Conservation (phyloP, 2,888 invertebrate genomes). For the Sturmia bella region DNA sequence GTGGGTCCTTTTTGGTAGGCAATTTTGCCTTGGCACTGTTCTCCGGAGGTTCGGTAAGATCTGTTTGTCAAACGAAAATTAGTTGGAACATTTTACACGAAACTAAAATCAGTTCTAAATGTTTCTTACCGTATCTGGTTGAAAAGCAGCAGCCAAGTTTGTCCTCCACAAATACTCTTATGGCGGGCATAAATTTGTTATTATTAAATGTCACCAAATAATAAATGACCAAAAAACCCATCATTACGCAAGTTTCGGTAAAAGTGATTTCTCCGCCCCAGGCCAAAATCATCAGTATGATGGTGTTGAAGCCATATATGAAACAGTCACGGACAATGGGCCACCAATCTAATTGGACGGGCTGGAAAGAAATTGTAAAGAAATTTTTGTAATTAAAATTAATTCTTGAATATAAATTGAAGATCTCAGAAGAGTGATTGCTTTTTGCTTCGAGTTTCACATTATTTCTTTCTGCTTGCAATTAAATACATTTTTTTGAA, state of each 20-base stretch:
- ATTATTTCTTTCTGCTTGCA: too few relatives aligned
- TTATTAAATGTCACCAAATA: conserved; percentile 89
- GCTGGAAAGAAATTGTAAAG: conserved; percentile 82
- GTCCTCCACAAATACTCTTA: conserved; percentile 80
- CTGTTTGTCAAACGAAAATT: conserved; percentile 73
- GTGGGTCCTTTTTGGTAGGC: conserved; percentile 78
- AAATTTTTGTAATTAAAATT: not conserved
- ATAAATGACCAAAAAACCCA: conserved; percentile 88
- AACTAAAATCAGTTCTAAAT: not conserved
- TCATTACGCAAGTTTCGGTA: conserved; percentile 89
- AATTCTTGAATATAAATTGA: too few relatives aligned
- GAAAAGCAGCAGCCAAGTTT: conserved; percentile 80
- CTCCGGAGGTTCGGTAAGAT: conserved; percentile 81
- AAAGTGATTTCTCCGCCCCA: conserved; percentile 91
- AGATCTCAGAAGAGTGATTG: too few relatives aligned
- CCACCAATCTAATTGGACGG: conserved; percentile 89
- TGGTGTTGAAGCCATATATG: conserved; percentile 89
- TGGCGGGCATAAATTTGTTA: conserved; percentile 82
- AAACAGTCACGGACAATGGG: conserved; percentile 91
- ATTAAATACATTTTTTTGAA: too few relatives aligned
- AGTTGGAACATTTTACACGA: not conserved
- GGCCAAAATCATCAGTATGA: conserved; percentile 87
- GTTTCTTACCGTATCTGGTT: conserved; percentile 78
- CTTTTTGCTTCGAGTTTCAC: too few relatives aligned
- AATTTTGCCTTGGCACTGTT: conserved; percentile 80